These are phyloP conservation scores for Crenuchus spilurus DNA, from an alignment of 2,797 vertebrate genomes.

Conservation along the genomic window DNA sequence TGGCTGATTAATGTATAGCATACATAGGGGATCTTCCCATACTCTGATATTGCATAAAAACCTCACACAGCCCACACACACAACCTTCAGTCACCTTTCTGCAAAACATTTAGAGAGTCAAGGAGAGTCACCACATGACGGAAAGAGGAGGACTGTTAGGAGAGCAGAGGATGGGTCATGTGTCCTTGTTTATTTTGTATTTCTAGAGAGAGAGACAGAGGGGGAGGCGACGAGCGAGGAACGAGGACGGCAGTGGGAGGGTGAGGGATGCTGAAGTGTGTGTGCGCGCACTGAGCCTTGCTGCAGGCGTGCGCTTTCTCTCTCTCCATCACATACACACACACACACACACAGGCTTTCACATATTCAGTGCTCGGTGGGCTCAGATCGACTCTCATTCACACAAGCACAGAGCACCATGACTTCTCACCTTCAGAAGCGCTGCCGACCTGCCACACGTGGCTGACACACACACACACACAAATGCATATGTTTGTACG, in stretches of 20 bases:
- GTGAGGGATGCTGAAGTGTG: constrained; percentile 9
- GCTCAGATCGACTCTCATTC: constrained; percentile 3
- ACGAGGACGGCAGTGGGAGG: constrained; percentile 18
- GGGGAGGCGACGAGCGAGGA: neutral
- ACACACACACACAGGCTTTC: constrained; percentile 21
- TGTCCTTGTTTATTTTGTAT: constrained; percentile 7
- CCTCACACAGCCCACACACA: neutral
- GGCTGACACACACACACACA: constrained; percentile 34
- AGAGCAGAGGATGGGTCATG: neutral
- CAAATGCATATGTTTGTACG: constrained; percentile 11
- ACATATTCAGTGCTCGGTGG: constrained; percentile 23
- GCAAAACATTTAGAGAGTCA: constrained; percentile 2
- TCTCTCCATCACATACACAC: constrained; percentile 1
- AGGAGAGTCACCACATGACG: neutral
- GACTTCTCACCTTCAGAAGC: constrained; percentile 45
- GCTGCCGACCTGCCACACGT: neutral
- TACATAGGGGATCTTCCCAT: too few relatives aligned
- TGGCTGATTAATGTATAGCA: too few relatives aligned
- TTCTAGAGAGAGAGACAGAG: constrained; percentile 17
- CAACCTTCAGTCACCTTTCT: neutral
- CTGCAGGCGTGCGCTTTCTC: constrained; percentile 6
- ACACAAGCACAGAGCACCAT: constrained; percentile 38
- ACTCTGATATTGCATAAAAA: too few relatives aligned
- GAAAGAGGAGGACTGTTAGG: neutral
- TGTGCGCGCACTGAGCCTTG: constrained; percentile 12